Base-by-base conservation (phyloP, 2,888 invertebrate species). In the Eristalis arbustorum region DNA sequence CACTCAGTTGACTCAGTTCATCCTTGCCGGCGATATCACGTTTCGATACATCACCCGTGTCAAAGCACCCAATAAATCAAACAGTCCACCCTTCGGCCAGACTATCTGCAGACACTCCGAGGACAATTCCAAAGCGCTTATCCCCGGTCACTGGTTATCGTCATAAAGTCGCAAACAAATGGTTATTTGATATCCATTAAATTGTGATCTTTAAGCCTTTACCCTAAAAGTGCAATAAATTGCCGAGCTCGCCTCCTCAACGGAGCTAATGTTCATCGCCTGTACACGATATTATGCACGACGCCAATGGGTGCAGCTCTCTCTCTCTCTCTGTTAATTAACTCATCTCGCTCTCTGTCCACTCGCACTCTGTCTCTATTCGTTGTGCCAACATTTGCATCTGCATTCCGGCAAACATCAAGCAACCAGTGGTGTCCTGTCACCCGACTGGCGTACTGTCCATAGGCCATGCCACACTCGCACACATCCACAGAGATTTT, bases 391-490 rank as follows among this genome's bases (percentile, higher is more conserved):
- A 63, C 71, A 77, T 83, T 83, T 77, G 77, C 77, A 77, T 77
- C 76, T 77, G 66, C 61, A 83, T 77, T 37, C 66, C 67, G 37
- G 69, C 64, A 72, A 67, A 57, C 59, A 82, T 76, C 67, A 66
- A 75, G 81, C 75, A 81, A 81, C 81, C 69, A 75, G 81, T 72
- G 72, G 76, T 72, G 56, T 40, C 23, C 42, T 77, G 77, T 72
- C 76, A 71, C 22, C 56, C 40, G 66, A 71, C 72, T 14, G 42
- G 37, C 59, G 40, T 6, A 56, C 31, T 66, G 61, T 79, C 68
- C 75, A 75, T 61, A 61, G 69, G 69, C 81, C 18, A 62, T 63
- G 18, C 1, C 68, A 23, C 61, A 59, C 63, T 14, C 80, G 75
- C 67, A 49, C 49, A 69, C 64, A 74, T 14, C 11, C 72, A 25